A percentile compares a stretch with the other conserved stretches of the same genome.
Evolutionary conservation across 2,797 vertebrate genomes (phyloP).

Genomic region (Yasuhikotakia modesta): DNA sequence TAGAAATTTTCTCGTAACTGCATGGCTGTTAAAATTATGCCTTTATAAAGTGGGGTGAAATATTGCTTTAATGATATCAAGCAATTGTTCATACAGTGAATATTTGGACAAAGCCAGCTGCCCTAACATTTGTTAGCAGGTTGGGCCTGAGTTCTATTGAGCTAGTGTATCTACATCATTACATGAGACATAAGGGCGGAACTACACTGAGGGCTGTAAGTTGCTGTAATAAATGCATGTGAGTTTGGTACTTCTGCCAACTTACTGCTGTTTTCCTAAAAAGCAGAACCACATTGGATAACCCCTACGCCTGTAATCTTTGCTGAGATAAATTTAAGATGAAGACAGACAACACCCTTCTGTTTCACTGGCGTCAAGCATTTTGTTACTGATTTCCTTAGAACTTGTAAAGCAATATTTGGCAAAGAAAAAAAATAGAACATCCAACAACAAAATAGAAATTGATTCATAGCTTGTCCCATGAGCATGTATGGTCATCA

Average conservation of each 20-base stretch:
- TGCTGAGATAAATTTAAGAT: neutral
- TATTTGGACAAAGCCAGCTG: neutral
- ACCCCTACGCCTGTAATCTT: neutral
- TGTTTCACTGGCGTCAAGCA: too few relatives aligned
- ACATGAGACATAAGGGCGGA: neutral
- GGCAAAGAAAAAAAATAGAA: neutral
- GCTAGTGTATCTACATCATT: neutral
- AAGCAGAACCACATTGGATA: neutral
- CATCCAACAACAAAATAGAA: too few relatives aligned
- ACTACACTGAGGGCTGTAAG: neutral
- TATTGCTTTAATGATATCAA: neutral
- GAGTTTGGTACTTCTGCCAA: neutral
- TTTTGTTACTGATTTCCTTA: too few relatives aligned
- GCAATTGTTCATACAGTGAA: neutral
- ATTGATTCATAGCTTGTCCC: slow-evolving; percentile 46
- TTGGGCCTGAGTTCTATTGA: neutral
- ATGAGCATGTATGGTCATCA: slow-evolving; percentile 5
- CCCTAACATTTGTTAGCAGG: neutral
- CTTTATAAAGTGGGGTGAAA: too few relatives aligned
- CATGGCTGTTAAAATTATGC: too few relatives aligned
- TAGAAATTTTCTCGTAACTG: too few relatives aligned
- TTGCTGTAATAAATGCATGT: neutral
- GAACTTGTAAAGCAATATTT: neutral
- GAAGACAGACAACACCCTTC: too few relatives aligned
- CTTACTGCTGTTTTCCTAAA: neutral